Base-by-base conservation (phyloP, 37 sponge, comb jelly and placozoan genomes). In the Beroe forskalii region DNA sequence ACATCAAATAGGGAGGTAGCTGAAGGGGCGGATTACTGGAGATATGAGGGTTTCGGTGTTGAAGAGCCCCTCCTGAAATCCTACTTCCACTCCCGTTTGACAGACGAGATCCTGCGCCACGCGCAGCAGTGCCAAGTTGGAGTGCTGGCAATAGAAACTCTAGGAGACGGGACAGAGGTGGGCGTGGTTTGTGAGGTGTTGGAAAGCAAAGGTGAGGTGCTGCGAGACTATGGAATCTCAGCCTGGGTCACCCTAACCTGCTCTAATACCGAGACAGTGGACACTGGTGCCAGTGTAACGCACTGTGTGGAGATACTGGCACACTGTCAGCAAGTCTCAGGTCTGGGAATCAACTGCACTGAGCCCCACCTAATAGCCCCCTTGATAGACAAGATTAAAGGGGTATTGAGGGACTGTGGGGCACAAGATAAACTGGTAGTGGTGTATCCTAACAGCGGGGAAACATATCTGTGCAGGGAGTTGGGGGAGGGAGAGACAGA, bases 361-460 rank as follows among this genome's bases (percentile, higher is more conserved):
- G 72, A 69, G 38, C 72, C 72, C 6, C 72, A 69, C 17, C 39
- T 69, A 28, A 17, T 69, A 1, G 12, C 39, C 27, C 72, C 72
- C 38, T 14, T 69, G 0, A 36, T 69, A 32, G 9, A 14, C 37
- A 36, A 31, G 20, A 69, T 69, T 2, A 69, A 69, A 17, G 8
- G 12, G 32, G 72, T 69, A 9, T 17, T 69, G 32, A 32, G 32
- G 38, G 9, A 9, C 3, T 63, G 66, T 20, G 20, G 17, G 12
- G 72, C 72, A 9, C 37, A 69, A 69, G 72, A 69, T 69, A 69
- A 69, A 35, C 72, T 69, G 1, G 32, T 69, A 3, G 72, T 69
- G 28, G 72, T 69, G 12, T 69, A 69, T 35, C 72, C 72, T 1
- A 69, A 69, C 39, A 69, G 72, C 19, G 72, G 72, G 28, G 72